Evolutionary conservation across 2,888 invertebrate genomes (phyloP), one percentile per base, ranked within the genome.

Genomic region (Oligia latruncula): DNA sequence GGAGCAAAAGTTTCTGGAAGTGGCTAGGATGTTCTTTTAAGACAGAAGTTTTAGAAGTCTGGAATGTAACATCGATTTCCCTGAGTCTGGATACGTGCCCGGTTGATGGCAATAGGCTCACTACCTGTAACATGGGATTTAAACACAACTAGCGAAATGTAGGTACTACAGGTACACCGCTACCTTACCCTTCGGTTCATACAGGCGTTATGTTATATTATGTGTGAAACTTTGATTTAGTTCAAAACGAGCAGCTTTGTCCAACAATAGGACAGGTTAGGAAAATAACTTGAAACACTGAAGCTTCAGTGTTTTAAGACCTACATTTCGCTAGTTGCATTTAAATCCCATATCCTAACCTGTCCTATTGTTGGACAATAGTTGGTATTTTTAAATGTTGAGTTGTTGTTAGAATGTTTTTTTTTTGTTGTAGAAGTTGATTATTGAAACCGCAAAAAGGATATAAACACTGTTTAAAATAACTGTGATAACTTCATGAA

Each of bases 1-100:
- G 2, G 78, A 87, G 13, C 40, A 43, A 43, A 17, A 74, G 43
- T 52, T 11, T 13, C 1, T 20, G 60, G 85, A 86, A 82, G 74
- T 13, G 85, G 1, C 49, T 68, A 20, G 52, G 43, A 72, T 29
- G 9, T 0, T 13, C 4, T 49, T 17, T 29, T 29, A 29, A 29
- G 40, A 20, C 0, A 60, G 4, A 23, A 0, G 20, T 58, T 17
- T 13, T 17, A 60, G 35, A 62, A 13, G 13, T 49, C 49, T 23
- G 23, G 20, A 55, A 55, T 55, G 9, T 9, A 58, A 3, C 9
- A 23, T 23, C n/a, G 9, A 58, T 11, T 58, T 58, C 23, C 23
- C 11, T 4, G 23, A 58, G 11, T 9, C 58, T 23, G 3, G 23
- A 23, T 9, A 1, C 15, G 15, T 49, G 3, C 13, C 13, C 49